Conservation (phyloP, 2,113 vertebrate genomes). For the Mormyrus iriodes region DNA sequence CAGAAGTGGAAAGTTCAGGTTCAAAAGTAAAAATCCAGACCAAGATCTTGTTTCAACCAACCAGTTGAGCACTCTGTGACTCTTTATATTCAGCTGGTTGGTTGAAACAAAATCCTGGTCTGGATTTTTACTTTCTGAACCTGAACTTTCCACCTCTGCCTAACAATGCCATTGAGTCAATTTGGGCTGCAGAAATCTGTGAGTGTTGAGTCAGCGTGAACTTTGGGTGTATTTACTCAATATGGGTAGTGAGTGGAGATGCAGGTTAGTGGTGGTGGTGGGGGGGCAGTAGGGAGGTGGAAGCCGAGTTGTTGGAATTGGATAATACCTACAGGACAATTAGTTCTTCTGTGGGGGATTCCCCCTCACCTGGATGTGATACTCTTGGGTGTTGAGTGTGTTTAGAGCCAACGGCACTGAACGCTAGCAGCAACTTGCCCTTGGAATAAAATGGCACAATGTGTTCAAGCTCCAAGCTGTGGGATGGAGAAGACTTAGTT, state of each 20-base stretch:
- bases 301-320: background rate
- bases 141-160: background rate
- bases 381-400: background rate
- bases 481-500: slow-evolving; percentile 1
- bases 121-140: background rate
- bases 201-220: slow-evolving; percentile 1
- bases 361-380: background rate
- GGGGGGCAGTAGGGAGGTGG: background rate
- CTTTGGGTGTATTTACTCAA: background rate
- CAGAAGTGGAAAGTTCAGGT: background rate
- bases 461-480: background rate
- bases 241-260: background rate
- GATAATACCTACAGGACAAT: background rate
- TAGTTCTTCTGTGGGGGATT: background rate
- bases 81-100: background rate
- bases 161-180: slow-evolving; percentile 7
- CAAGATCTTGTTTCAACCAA: background rate
- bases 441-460: background rate
- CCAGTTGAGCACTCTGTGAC: background rate
- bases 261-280: background rate
- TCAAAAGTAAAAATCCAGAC: background rate
- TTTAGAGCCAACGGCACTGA: background rate
- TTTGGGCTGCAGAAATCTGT: background rate
- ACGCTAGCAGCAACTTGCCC: background rate
- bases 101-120: background rate